A percentile compares a stretch with the other conserved stretches of the same genome.
Evolutionary conservation across 2,797 vertebrate genomes (phyloP).

Genomic region (Sorex maritimensis): DNA sequence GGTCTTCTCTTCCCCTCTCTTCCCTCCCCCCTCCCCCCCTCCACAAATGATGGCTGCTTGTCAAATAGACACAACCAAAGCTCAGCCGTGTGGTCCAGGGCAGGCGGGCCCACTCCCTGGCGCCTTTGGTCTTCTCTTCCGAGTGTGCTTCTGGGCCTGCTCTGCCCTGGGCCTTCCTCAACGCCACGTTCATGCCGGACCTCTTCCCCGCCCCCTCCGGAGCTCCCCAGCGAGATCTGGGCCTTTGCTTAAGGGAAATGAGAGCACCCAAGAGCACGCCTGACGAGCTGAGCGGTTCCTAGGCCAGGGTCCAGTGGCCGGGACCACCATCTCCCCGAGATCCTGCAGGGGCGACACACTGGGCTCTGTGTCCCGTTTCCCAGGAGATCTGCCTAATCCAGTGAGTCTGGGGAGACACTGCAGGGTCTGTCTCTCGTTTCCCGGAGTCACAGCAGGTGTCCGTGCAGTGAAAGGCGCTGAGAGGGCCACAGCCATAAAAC

Average conservation of each 20-base stretch:
- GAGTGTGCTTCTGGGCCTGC: too few relatives aligned
- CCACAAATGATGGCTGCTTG: slow-evolving; percentile 63
- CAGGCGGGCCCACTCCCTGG: background rate
- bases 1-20: background rate
- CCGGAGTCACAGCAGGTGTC: background rate
- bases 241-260: background rate
- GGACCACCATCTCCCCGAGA: background rate
- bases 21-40: background rate
- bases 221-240: background rate
- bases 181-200: background rate
- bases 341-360: background rate
- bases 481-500: background rate
- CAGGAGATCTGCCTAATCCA: background rate
- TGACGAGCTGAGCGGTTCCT: background rate
- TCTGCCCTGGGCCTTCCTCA: background rate
- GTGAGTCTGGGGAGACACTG: background rate
- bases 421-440: background rate
- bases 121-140: background rate
- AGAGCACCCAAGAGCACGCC: background rate
- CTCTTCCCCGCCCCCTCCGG: background rate
- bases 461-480: background rate
- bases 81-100: background rate
- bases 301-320: background rate
- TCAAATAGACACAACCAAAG: slow-evolving; percentile 43
- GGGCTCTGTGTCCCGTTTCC: background rate